Conservation (phyloP, 2,797 vertebrate species). For the Parambassis ranga region DNA sequence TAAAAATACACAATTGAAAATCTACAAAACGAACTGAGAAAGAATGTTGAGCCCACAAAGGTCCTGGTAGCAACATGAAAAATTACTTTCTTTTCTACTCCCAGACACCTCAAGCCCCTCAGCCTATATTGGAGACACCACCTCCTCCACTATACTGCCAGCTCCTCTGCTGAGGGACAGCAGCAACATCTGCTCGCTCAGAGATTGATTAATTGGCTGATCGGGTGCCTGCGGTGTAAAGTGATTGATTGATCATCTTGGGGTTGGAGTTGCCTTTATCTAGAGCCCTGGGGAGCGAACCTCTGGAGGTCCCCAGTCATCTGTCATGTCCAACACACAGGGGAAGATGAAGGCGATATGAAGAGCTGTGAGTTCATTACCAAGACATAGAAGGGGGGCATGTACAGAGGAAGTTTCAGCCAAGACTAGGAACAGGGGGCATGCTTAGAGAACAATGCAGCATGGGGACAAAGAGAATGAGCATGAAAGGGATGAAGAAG, state of each 20-base stretch:
- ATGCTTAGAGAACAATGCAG: slow-evolving; percentile 43
- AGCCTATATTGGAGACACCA: slow-evolving; percentile 62
- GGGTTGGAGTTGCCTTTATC: slow-evolving; percentile 73
- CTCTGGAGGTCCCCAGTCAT: slow-evolving; percentile 78
- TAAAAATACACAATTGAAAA: not conserved
- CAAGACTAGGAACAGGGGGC: slow-evolving; percentile 23
- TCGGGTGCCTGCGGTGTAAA: slow-evolving; percentile 73
- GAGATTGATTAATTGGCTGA: slow-evolving; percentile 81
- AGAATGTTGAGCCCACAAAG: slow-evolving; percentile 17
- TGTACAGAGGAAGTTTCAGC: slow-evolving; percentile 37
- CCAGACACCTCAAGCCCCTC: slow-evolving; percentile 44
- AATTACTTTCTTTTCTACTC: slow-evolving; percentile 48
- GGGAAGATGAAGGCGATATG: slow-evolving; percentile 52
- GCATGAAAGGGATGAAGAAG: slow-evolving; percentile 8
- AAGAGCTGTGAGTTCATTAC: slow-evolving; percentile 72
- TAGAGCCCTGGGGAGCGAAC: slow-evolving; percentile 67
- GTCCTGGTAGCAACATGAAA: slow-evolving; percentile 53
- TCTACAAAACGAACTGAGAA: not conserved
- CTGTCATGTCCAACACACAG: slow-evolving; percentile 75
- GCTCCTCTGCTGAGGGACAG: slow-evolving; percentile 57
- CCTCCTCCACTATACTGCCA: slow-evolving; percentile 46
- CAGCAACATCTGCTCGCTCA: slow-evolving; percentile 72
- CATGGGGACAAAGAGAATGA: slow-evolving; percentile 27
- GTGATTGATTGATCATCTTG: slow-evolving; percentile 80
- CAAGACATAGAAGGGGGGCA: slow-evolving; percentile 48